A percentile compares a stretch with the other conserved stretches of the same genome.
Evolutionary conservation across 2,888 invertebrate species (phyloP).

Genomic region (Spisula solida): DNA sequence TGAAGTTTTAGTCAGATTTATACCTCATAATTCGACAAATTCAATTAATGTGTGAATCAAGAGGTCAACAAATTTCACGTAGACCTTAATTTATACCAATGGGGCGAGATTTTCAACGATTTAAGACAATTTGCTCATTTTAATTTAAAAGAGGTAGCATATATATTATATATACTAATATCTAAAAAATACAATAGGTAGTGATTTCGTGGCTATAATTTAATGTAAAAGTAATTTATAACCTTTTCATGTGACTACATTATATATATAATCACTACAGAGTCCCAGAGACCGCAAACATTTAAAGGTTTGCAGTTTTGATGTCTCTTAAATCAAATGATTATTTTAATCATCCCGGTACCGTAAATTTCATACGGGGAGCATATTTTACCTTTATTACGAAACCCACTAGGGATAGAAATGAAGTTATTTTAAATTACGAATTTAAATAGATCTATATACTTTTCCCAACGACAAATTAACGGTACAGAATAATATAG

Average conservation of each 20-base stretch:
- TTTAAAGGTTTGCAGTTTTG: too few species aligned
- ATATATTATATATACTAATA: neutral
- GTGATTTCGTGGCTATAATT: neutral
- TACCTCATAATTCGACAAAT: slow-evolving; percentile 70
- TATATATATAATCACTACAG: neutral
- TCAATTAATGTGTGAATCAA: slow-evolving; percentile 68
- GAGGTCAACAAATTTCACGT: slow-evolving; percentile 56
- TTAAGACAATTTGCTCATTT: neutral
- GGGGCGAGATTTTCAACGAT: neutral
- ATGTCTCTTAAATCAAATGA: too few species aligned
- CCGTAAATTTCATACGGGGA: too few species aligned
- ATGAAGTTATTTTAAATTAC: too few species aligned
- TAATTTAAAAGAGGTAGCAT: slow-evolving; percentile 1
- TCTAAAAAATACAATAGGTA: neutral
- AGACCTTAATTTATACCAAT: slow-evolving; percentile 39
- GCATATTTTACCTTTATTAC: too few species aligned
- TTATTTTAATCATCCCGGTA: too few species aligned
- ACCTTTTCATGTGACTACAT: too few species aligned
- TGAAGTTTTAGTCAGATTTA: slow-evolving; percentile 71
- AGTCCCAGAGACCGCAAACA: neutral
- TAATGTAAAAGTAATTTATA: neutral
- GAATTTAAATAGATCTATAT: too few species aligned
- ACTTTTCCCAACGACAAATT: too few species aligned
- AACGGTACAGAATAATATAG: too few species aligned
- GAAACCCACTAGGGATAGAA: too few species aligned